Percentiles rank a stretch among this genome's conserved stretches.
Evolutionary conservation across 1,140 invertebrate species (phyloP).

Genomic region (Cotesia glomerata): DNA sequence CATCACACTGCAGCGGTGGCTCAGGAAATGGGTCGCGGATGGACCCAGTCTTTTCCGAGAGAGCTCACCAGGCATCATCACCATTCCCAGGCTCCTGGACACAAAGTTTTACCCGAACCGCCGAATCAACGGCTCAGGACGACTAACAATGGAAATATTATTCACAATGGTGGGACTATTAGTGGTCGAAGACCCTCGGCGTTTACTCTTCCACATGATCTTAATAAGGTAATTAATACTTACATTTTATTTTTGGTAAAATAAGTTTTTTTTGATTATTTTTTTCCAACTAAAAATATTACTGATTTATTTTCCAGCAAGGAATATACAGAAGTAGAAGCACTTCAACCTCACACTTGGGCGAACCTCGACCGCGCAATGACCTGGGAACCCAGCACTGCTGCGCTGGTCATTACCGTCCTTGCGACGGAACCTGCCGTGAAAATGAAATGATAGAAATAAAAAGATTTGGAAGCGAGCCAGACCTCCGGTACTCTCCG

Average conservation of each 20-base stretch:
- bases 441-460: conserved; percentile 42
- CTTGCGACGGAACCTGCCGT: conserved; percentile 33
- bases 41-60: conserved; percentile 62
- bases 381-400: conserved; percentile 37
- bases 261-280: too few species aligned
- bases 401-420: conserved; percentile 39
- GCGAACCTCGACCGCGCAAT: conserved; percentile 30
- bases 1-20: conserved; percentile 33
- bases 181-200: conserved; percentile 65
- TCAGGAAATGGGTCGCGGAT: conserved; percentile 48
- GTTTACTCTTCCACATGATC: conserved; percentile 48
- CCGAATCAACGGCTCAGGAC: conserved; percentile 69
- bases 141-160: conserved; percentile 80
- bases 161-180: conserved; percentile 80
- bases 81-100: conserved; percentile 49
- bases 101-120: conserved; percentile 73
- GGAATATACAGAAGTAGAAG: conserved; percentile 44
- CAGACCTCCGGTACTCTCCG: conserved; percentile 66
- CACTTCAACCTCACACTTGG: conserved; percentile 44
- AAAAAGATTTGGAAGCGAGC: conserved; percentile 73
- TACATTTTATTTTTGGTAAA: too few species aligned
- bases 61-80: conserved; percentile 49
- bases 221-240: conserved; percentile 52
- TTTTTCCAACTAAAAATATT: too few species aligned
- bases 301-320: conserved; percentile 29